These are phyloP conservation scores for Notothenia rossii DNA, from an alignment of 2,113 vertebrate species.

Conservation along the genomic window DNA sequence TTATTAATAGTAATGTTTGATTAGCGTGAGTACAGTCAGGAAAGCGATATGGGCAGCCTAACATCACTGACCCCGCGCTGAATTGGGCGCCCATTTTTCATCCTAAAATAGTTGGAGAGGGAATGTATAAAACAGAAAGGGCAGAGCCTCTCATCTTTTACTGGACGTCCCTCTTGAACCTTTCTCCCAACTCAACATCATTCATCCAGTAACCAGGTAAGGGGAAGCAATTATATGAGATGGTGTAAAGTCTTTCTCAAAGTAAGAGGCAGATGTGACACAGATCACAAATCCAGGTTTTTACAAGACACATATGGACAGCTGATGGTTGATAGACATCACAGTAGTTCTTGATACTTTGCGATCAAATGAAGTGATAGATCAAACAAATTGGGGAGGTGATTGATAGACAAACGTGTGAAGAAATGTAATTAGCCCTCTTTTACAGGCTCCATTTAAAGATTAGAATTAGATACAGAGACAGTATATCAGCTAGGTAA, in stretches of 20 bases:
- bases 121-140: slow-evolving; percentile 61
- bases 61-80: slow-evolving; percentile 14
- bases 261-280: neutral
- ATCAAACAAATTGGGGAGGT: slow-evolving; percentile 13
- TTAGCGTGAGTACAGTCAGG: slow-evolving; percentile 37
- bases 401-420: neutral
- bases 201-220: slow-evolving; percentile 40
- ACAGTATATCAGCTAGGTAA: slow-evolving; percentile 57
- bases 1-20: slow-evolving; percentile 71
- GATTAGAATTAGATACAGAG: slow-evolving; percentile 65
- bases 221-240: neutral
- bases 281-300: slow-evolving; percentile 4
- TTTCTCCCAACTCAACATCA: neutral
- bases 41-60: slow-evolving; percentile 33
- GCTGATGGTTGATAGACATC: neutral
- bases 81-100: slow-evolving; percentile 36
- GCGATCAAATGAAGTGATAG: slow-evolving; percentile 10
- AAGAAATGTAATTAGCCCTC: slow-evolving; percentile 32
- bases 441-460: slow-evolving; percentile 18
- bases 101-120: slow-evolving; percentile 58
- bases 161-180: slow-evolving; percentile 38
- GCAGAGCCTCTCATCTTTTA: slow-evolving; percentile 30
- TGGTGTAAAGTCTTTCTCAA: neutral
- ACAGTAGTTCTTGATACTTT: neutral
- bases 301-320: neutral